Percentiles rank a stretch among this genome's conserved stretches.
These are phyloP conservation scores for Megalopta genalis DNA, from an alignment of 1,140 invertebrate genomes.

Conservation along the genomic window DNA sequence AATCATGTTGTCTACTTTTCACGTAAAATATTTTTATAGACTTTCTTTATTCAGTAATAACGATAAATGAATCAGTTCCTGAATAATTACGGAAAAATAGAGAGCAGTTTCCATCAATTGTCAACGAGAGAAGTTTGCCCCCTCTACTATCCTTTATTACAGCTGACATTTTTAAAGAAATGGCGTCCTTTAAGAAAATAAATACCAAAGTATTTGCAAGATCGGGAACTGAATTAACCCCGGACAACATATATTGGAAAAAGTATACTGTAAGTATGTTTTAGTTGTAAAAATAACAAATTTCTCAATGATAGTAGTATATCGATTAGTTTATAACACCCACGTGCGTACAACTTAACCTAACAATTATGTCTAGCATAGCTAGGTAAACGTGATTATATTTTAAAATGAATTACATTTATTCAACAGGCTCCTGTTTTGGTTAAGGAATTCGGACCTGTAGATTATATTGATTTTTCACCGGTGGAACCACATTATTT, in stretches of 20 bases:
- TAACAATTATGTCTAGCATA: constrained; percentile 23
- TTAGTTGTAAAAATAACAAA: background rate
- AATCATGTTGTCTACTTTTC: constrained; percentile 12
- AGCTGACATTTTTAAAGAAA: constrained; percentile 60
- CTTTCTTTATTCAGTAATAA: background rate
- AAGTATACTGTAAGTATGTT: constrained; percentile 85
- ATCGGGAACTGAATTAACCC: constrained; percentile 84
- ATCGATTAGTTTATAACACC: background rate
- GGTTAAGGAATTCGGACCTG: constrained; percentile 94
- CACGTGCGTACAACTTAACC: constrained; percentile 60
- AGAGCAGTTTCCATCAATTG: constrained; percentile 40
- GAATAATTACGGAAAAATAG: background rate
- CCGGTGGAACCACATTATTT: constrained; percentile 92
- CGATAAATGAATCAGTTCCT: background rate
- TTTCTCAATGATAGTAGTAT: background rate
- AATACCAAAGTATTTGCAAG: constrained; percentile 87
- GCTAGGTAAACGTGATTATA: background rate
- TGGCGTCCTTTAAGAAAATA: constrained; percentile 86
- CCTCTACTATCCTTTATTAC: constrained; percentile 42
- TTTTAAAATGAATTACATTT: constrained; percentile 36
- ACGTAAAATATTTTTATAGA: background rate
- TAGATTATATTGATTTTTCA: constrained; percentile 95
- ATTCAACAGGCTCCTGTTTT: constrained; percentile 87
- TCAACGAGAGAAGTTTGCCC: constrained; percentile 45
- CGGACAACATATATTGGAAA: constrained; percentile 92